phyloP scores from a whole-genome alignment of 2,113 vertebrate genomes.

The Polypterus bichir region DNA sequence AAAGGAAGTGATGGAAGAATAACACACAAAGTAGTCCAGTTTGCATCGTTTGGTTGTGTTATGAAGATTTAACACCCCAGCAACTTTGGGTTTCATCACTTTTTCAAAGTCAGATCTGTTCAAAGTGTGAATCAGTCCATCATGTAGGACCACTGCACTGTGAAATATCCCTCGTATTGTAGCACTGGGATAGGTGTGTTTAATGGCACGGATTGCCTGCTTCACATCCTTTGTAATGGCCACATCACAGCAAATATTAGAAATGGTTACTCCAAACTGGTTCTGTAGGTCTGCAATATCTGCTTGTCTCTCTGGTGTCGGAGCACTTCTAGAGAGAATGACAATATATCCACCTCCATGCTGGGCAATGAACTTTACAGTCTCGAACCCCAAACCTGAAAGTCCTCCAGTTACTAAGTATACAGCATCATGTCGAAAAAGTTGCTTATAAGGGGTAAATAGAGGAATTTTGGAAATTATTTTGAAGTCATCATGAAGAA shows the following conservation, averaged over 20 bases:
- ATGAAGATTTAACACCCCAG: constrained; percentile 66
- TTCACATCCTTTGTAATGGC: constrained; percentile 37
- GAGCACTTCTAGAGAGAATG: constrained; percentile 52
- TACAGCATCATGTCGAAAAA: constrained; percentile 50
- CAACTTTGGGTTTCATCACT: constrained; percentile 66
- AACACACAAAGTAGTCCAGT: constrained; percentile 75
- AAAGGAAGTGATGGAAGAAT: constrained; percentile 69
- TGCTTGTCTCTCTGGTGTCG: constrained; percentile 36
- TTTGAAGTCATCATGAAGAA: constrained; percentile 34
- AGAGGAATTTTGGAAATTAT: constrained; percentile 41
- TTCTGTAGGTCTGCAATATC: constrained; percentile 47
- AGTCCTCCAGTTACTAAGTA: constrained; percentile 65
- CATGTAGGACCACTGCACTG: constrained; percentile 61
- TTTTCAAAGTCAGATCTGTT: constrained; percentile 46
- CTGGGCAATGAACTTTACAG: constrained; percentile 59
- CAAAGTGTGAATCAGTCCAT: constrained; percentile 52
- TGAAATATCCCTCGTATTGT: constrained; percentile 70
- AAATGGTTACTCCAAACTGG: constrained; percentile 30
- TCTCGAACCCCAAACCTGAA: constrained; percentile 75
- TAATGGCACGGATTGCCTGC: constrained; percentile 42
- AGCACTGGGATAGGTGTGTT: constrained; percentile 35
- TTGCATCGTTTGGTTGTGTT: constrained; percentile 47
- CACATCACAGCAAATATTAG: constrained; percentile 55
- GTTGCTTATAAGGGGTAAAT: constrained; percentile 21
- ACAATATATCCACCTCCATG: constrained; percentile 56